Evolutionary conservation across 2,113 vertebrate species (phyloP), one percentile per base, ranked within the genome.

Genomic region (Zapus hudsonius): DNA sequence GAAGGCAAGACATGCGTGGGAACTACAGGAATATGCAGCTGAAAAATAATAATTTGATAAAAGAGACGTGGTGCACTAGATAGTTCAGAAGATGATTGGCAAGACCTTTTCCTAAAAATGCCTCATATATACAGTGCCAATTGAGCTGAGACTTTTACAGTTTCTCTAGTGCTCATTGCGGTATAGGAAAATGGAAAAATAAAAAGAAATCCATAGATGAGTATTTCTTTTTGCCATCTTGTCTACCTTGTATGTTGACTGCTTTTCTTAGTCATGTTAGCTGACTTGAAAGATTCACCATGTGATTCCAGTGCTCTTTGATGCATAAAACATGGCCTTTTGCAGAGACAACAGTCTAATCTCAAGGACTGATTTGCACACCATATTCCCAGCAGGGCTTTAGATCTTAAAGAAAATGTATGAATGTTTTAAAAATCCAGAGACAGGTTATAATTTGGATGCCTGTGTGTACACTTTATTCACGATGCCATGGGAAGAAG

Each of bases 71-170:
- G 52, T 40, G 59, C 52, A 52, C 64, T 63, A 7, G n/a, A n/a
- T 3, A 47, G 69, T 78, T 84, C 44, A 80, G 38, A 75, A 70
- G 47, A 89, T 7, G 55, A 55, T 42, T 52, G 59, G 66, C 8
- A 36, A 89, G 75, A 87, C 72, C 25, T 72, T 81, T 87, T 91
- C 85, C n/a, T 76, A 95, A 61, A 86, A 79, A 69, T 47, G 81
- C 40, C 57, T 91, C 61, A 19, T 23, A 59, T 55, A 69, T 52
- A 61, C 33, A 61, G 47, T 81, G 61, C 87, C 76, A 66, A 64
- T 52, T 76, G 89, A 94, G 76, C 40, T 91, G 63, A 7, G 76
- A 36, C 61, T 94, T 95, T 91, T 76, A 84, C 47, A 72, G 80
- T 87, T 63, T 57, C 75, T 70, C 93, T 66, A 55, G 72, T 75